Conservation (phyloP, 2,113 vertebrate species). For the Phyllostomus discolor region DNA sequence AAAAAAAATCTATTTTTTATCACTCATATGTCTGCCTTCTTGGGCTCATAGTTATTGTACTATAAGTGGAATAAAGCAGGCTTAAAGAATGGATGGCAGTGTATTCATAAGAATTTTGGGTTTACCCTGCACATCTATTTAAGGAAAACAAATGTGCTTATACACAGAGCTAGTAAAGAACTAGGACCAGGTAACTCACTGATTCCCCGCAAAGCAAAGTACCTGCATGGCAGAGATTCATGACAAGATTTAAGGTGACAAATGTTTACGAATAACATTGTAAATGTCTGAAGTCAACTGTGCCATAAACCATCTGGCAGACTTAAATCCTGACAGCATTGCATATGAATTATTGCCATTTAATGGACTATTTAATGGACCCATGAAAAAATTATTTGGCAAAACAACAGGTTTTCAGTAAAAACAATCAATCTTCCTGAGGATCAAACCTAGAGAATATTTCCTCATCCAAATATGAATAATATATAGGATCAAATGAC, state of each 20-base stretch:
- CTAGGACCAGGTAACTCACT: neutral
- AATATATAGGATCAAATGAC: neutral
- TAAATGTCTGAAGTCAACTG: slow-evolving; percentile 63
- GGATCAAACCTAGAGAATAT: neutral
- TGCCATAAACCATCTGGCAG: slow-evolving; percentile 62
- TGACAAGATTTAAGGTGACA: slow-evolving; percentile 54
- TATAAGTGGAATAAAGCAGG: neutral
- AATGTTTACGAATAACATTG: slow-evolving; percentile 59
- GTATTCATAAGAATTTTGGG: neutral
- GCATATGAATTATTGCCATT: slow-evolving; percentile 58
- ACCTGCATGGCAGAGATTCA: slow-evolving; percentile 27
- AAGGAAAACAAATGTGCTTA: neutral
- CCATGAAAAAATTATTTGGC: slow-evolving; percentile 62
- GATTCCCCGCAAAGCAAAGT: slow-evolving; percentile 30
- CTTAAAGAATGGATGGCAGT: neutral
- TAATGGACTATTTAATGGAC: slow-evolving; percentile 69
- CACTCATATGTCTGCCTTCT: neutral
- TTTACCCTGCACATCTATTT: slow-evolving; percentile 4
- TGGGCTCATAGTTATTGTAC: neutral
- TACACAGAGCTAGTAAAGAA: neutral
- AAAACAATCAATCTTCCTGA: slow-evolving; percentile 56
- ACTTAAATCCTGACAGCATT: slow-evolving; percentile 48
- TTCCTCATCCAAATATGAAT: neutral
- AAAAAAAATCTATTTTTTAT: slow-evolving; percentile 19
- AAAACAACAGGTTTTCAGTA: slow-evolving; percentile 55